Percentiles rank a stretch among this genome's conserved stretches.
These are phyloP conservation scores for Melospiza melodia DNA, from an alignment of 2,113 vertebrate genomes.

Conservation along the genomic window DNA sequence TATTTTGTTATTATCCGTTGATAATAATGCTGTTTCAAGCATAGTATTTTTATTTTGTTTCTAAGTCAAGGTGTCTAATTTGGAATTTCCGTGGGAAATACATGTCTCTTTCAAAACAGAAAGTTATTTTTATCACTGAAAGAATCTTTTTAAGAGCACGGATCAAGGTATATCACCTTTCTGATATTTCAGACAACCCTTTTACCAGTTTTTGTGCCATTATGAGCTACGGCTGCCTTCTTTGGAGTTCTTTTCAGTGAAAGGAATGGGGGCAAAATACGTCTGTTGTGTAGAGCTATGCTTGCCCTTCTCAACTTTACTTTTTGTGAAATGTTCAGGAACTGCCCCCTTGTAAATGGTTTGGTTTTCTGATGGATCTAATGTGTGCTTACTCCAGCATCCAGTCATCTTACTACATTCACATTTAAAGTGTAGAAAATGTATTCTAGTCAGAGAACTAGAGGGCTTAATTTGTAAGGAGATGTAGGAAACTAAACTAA, in stretches of 20 bases:
- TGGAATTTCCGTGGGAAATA: background rate
- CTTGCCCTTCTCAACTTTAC: background rate
- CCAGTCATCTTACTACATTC: background rate
- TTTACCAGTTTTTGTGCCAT: background rate
- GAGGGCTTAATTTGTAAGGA: background rate
- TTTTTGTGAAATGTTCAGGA: background rate
- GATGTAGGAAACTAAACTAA: background rate
- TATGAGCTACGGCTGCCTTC: background rate
- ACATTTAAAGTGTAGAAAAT: background rate
- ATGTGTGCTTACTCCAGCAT: background rate
- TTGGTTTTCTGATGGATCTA: background rate
- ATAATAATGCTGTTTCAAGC: background rate
- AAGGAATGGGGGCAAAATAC: background rate
- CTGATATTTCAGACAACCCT: background rate
- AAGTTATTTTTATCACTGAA: background rate
- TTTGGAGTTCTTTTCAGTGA: background rate
- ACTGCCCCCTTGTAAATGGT: background rate
- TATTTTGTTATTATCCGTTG: background rate
- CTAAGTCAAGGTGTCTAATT: background rate
- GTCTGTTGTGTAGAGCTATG: background rate
- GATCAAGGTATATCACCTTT: background rate
- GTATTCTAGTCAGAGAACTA: background rate
- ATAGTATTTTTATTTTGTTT: background rate
- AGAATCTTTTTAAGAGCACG: background rate
- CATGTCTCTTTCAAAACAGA: background rate